Evolutionary conservation across 2,113 vertebrate species (phyloP).

Genomic region (Nibea coibor): DNA sequence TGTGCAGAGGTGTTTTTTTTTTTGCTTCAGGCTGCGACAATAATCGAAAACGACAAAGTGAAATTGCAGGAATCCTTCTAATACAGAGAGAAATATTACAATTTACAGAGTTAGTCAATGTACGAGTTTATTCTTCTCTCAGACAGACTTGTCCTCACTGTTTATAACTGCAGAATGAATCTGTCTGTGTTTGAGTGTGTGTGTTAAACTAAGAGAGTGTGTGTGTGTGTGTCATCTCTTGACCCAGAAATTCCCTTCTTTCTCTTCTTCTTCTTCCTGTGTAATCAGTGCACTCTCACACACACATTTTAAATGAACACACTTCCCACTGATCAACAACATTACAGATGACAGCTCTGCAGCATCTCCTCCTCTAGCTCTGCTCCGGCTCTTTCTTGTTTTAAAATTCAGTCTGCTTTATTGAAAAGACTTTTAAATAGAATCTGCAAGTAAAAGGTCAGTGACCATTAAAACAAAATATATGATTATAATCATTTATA

Average conservation of each 20-base stretch:
- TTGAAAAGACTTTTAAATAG: background rate
- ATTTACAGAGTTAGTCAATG: constrained; percentile 48
- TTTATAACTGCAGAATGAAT: constrained; percentile 53
- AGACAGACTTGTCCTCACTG: constrained; percentile 49
- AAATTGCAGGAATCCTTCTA: constrained; percentile 60
- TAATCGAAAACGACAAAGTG: constrained; percentile 55
- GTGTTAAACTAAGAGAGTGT: background rate
- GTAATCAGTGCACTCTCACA: constrained; percentile 33
- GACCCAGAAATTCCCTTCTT: constrained; percentile 57
- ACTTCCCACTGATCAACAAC: constrained; percentile 40
- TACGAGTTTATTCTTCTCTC: constrained; percentile 44
- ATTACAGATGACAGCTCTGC: constrained; percentile 55
- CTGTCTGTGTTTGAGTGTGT: constrained; percentile 28
- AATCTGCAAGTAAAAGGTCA: background rate
- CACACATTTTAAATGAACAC: constrained; percentile 28
- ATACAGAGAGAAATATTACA: constrained; percentile 53
- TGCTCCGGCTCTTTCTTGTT: background rate
- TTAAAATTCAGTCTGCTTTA: background rate
- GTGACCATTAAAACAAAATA: background rate
- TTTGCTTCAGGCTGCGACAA: background rate
- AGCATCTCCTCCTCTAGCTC: constrained; percentile 20
- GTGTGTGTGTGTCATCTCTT: constrained; percentile 31
- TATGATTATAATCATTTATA: background rate
- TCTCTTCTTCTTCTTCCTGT: constrained; percentile 40
- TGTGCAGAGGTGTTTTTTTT: background rate